Evolutionary conservation across 2,113 vertebrate genomes (phyloP), one percentile per base, ranked within the genome.

Genomic region (Peromyscus californicus): DNA sequence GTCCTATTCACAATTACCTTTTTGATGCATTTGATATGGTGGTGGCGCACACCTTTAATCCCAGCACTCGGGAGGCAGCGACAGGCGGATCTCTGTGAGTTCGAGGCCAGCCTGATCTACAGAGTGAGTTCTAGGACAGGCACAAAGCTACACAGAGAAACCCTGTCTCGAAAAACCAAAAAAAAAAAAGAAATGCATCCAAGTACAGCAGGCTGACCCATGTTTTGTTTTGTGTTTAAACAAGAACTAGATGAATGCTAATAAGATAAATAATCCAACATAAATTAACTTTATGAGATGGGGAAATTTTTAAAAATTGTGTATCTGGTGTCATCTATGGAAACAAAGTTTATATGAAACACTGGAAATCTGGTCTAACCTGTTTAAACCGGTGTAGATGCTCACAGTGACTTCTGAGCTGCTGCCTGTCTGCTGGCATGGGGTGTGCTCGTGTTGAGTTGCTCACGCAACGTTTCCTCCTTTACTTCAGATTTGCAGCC

Each of bases 401-500:
- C 51, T 92, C 54, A 51, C 45, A 11, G 88, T 42, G 48, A 24
- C 48, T 84, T 97, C 72, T 94, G 21, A 93, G 63, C 79, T 45
- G 1, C 82, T 90, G 70, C 80, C 51, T 39, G 8, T 65, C 39
- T 59, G 36, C 59, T 92, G 59, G 39, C 85, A 33, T 92, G 22
- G 93, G 31, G 72, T 87, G 84, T 31, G 74, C 70, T 42, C 13
- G 39, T 67, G 59, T 92, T 72, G 22, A 92, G 42, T 90, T 89
- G 59, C 93, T 96, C 70, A 95, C 70, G 75, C 36, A 83, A 86
- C 83, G 91, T 92, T 21, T 15, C 87, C 84, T 94, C 96, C 16
- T 70, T 78, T 96, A 67, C 76, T 59, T 90, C 97, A 99, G 99
- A 99, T 98, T 99, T 99, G 94, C 99, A 99, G 96, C 99, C 99